Conservation (phyloP, 2,888 invertebrate genomes). For the Slavum lentiscoides region DNA sequence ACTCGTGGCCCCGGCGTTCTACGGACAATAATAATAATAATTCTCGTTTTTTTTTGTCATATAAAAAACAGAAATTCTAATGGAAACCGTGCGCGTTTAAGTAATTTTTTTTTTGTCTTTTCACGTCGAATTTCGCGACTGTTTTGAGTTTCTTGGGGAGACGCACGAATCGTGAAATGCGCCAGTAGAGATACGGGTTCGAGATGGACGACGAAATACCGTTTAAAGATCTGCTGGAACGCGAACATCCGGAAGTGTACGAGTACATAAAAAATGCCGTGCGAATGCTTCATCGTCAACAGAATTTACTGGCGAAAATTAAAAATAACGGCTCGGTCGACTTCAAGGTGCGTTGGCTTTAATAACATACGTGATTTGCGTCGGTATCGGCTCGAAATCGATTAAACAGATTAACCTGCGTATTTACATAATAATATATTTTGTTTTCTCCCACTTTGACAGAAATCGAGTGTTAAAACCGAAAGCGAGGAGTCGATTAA, state of each 20-base stretch:
- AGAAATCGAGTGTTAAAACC: constrained; percentile 18
- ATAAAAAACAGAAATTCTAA: too few relatives aligned
- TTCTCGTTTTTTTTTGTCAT: too few relatives aligned
- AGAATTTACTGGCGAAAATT: constrained; percentile 21
- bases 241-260: constrained; percentile 28
- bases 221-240: constrained; percentile 31
- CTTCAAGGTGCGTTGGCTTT: neutral
- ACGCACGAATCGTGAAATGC: too few relatives aligned
- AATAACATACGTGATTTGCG: neutral
- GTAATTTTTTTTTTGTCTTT: too few relatives aligned
- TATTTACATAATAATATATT: neutral
- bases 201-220: constrained; percentile 34
- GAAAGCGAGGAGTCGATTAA: neutral
- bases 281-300: constrained; percentile 38
- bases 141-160: too few relatives aligned
- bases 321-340: constrained; percentile 4
- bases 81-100: too few relatives aligned
- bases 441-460: neutral
- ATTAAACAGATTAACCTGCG: too few relatives aligned
- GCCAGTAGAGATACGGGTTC: too few relatives aligned
- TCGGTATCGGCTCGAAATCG: neutral
- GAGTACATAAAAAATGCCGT: constrained; percentile 35
- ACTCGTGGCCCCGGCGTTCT: too few relatives aligned
- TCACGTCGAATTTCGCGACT: too few relatives aligned
- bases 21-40: too few relatives aligned